Conservation (phyloP, 1,140 invertebrate genomes). For the Aphelenchoides fujianensis region DNA sequence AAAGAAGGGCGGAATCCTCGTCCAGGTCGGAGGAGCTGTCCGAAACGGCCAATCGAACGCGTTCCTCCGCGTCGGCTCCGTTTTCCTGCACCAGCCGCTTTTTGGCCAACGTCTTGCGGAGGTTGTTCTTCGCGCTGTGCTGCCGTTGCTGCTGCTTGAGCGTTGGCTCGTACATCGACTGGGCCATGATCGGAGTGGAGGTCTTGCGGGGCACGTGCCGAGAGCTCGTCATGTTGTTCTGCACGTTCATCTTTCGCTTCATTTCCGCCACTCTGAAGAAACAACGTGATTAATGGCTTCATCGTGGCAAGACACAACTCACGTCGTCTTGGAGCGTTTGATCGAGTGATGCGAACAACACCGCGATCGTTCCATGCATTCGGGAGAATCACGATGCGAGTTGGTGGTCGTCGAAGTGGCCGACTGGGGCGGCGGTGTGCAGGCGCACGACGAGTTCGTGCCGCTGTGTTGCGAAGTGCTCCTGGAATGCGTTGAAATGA, state of each 20-base stretch:
- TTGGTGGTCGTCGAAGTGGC: neutral
- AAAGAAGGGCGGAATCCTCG: neutral
- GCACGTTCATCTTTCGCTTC: neutral
- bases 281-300: too few relatives aligned
- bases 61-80: neutral
- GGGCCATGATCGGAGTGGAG: neutral
- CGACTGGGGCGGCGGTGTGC: neutral
- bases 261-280: neutral
- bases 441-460: neutral
- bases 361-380: neutral
- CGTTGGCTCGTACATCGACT: neutral
- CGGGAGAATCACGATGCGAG: neutral
- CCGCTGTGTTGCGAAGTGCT: slow-evolving; percentile 13
- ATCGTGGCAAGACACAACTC: neutral
- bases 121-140: neutral
- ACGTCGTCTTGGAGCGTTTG: slow-evolving; percentile 4
- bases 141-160: neutral
- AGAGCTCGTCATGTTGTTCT: neutral
- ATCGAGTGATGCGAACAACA: slow-evolving; percentile 1
- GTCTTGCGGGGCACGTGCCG: neutral
- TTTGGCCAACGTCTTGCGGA: slow-evolving; percentile 1
- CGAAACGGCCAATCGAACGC: neutral
- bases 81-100: slow-evolving; percentile 12
- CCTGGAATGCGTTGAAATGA: neutral
- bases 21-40: neutral